phyloP scores from a whole-genome alignment of 2,797 vertebrate genomes.

The Salarias fasciatus region DNA sequence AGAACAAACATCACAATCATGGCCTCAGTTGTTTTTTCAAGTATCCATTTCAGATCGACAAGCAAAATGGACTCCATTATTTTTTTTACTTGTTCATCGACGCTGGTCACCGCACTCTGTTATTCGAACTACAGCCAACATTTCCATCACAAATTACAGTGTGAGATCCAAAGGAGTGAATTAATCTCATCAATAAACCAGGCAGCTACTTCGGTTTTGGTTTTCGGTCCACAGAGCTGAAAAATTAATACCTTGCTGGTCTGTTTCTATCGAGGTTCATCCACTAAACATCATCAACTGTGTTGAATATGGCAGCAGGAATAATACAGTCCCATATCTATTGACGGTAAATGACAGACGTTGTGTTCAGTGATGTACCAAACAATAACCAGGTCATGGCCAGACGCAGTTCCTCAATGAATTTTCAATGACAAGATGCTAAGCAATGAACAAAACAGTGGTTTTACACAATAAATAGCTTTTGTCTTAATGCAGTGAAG shows the following conservation, averaged over 20 bases:
- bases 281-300: neutral
- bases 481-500: conserved; percentile 34
- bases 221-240: conserved; percentile 1
- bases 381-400: conserved; percentile 19
- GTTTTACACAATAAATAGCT: conserved; percentile 73
- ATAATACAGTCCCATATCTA: conserved; percentile 11
- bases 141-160: conserved; percentile 11
- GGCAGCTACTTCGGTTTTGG: neutral
- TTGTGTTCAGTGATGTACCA: conserved; percentile 20
- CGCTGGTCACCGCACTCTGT: neutral
- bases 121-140: conserved; percentile 18
- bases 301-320: neutral
- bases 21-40: conserved; percentile 57
- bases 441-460: conserved; percentile 45
- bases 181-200: neutral
- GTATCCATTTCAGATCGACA: conserved; percentile 53
- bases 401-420: conserved; percentile 30
- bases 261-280: neutral
- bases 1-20: no score
- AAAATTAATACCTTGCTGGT: neutral
- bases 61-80: conserved; percentile 6
- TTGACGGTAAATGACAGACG: neutral
- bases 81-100: no score
- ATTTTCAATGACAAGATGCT: conserved; percentile 31
- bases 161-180: neutral